phyloP scores from a whole-genome alignment of 2,888 invertebrate genomes.

The Apodemia zela region DNA sequence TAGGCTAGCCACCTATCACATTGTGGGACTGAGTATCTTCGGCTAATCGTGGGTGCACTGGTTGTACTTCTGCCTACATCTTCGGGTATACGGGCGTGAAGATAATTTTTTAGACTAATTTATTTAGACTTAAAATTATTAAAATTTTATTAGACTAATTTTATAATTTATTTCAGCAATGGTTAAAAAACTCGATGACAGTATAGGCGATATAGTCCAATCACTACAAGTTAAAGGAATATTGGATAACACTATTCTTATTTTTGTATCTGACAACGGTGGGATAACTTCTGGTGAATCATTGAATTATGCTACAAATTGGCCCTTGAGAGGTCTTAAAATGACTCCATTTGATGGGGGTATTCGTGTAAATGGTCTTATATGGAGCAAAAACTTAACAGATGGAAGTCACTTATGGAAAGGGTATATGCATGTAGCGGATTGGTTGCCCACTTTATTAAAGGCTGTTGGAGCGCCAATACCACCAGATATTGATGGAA shows the following conservation, averaged over 20 bases:
- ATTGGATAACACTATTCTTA: slow-evolving; percentile 89
- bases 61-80: too few relatives aligned
- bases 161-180: slow-evolving; percentile 82
- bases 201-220: slow-evolving; percentile 87
- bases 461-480: slow-evolving; percentile 48
- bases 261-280: slow-evolving; percentile 95
- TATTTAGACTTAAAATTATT: too few relatives aligned
- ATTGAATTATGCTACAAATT: slow-evolving; percentile 88
- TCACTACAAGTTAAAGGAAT: slow-evolving; percentile 84
- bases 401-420: slow-evolving; percentile 64
- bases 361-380: slow-evolving; percentile 84
- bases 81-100: too few relatives aligned
- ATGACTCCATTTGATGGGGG: slow-evolving; percentile 92
- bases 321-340: slow-evolving; percentile 89
- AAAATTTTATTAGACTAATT: not conserved
- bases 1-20: too few relatives aligned
- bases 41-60: too few relatives aligned
- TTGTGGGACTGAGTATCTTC: too few relatives aligned
- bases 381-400: slow-evolving; percentile 80
- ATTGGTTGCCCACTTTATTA: slow-evolving; percentile 89
- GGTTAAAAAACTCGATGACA: slow-evolving; percentile 91
- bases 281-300: slow-evolving; percentile 87
- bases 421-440: slow-evolving; percentile 86
- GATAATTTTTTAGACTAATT: too few relatives aligned
- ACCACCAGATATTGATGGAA: slow-evolving; percentile 54